Percentiles rank a stretch among this genome's conserved stretches.
phyloP scores from a whole-genome alignment of 2,888 invertebrate species.

The Caenorhabditis drosophilae region DNA sequence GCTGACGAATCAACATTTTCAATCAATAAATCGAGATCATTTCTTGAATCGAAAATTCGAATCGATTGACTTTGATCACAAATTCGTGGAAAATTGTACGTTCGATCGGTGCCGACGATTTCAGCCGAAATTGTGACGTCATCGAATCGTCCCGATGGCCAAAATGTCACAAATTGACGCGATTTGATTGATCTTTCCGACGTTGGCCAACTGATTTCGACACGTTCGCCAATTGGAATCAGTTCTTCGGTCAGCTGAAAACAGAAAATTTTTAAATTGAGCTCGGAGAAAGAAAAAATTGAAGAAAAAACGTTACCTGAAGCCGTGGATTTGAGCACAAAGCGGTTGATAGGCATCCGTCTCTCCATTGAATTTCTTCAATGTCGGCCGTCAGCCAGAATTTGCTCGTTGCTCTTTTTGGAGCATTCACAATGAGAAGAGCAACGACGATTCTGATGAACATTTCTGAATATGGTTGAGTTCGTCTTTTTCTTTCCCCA shows the following conservation, averaged over 20 bases:
- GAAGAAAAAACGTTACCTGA: conserved; percentile 31
- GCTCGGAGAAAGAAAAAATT: conserved; percentile 1
- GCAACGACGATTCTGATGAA: too few species aligned
- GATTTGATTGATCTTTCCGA: conserved; percentile 41
- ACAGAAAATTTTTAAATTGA: background rate
- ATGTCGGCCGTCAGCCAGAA: conserved; percentile 64
- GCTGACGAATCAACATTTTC: background rate
- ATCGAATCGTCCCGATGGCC: conserved; percentile 41
- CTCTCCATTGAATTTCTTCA: conserved; percentile 54
- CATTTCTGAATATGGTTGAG: too few species aligned
- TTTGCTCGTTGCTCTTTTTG: too few species aligned
- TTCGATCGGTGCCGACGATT: conserved; percentile 60
- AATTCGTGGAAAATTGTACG: conserved; percentile 61
- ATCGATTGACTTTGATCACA: conserved; percentile 60
- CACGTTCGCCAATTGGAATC: conserved; percentile 44
- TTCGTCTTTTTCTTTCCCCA: too few species aligned
- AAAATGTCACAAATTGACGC: conserved; percentile 31
- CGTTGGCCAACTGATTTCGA: conserved; percentile 48
- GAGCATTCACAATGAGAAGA: too few species aligned
- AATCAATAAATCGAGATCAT: conserved; percentile 11
- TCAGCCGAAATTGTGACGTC: conserved; percentile 51
- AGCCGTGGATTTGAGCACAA: conserved; percentile 60
- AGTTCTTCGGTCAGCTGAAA: conserved; percentile 47
- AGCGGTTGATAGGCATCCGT: conserved; percentile 60
- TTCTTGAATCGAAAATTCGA: conserved; percentile 25